Base-by-base conservation (phyloP, 2,797 vertebrate genomes). In the Xenentodon cancila region DNA sequence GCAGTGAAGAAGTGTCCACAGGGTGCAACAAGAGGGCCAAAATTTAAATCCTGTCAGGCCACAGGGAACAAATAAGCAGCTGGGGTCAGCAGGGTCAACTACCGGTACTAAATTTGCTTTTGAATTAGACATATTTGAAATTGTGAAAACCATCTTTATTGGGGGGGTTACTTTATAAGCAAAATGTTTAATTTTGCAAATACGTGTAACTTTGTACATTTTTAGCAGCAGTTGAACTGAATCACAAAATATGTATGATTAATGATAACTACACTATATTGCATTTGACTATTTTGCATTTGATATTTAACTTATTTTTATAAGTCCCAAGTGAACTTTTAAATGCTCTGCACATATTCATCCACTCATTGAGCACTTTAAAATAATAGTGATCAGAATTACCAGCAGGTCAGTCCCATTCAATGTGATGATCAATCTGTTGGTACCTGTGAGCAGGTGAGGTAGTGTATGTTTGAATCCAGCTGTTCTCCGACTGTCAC, bases 371-470 rank as follows among this genome's bases (percentile, higher is more conserved):
- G 3, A 40, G 13, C 37, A 16, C 37, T 15, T 40, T 15, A 4
- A 40, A 37, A 37, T 12, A 37, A 37, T 37, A 37, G 44, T 45
- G 3, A 18, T 45, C 43, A 44, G 7, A 45, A 45, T 3, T 44
- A 16, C 12, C 43, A 44, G 43, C 17, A 7, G 30, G 9, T 32
- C 30, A 17, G 16, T 16, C 16, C 15, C 3, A 16, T n/a, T 2
- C n/a, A 17, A 44, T 17, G 5, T 44, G 6, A 17, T 1, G 7
- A 32, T 9, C 7, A 27, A 3, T 32, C 9, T 20, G 27, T 9
- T 27, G 60, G 1, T 77, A 89, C 88, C 85, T 86, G 78, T 45
- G 50, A 47, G 59, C 83, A 84, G 77, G 71, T 84, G 77, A 80
- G 75, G 55, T 58, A 56, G 61, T 49, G 3, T 76, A 73, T 62